Percentiles rank a stretch among this genome's conserved stretches.
Conservation (phyloP, 2,113 vertebrate species). For the Felis chaus region DNA sequence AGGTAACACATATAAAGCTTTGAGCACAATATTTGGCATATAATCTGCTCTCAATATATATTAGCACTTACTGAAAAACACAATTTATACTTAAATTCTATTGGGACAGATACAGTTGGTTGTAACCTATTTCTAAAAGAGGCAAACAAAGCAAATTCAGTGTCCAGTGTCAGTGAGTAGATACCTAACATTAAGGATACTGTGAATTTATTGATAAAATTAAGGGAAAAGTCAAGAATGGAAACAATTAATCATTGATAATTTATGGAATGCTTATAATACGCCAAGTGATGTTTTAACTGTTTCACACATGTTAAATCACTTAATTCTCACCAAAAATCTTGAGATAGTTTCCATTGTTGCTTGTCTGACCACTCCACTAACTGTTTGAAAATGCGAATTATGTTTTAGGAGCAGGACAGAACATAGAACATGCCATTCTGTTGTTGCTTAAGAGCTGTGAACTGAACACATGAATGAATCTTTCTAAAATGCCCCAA, state of each 20-base stretch:
- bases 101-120: neutral
- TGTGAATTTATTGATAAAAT: neutral
- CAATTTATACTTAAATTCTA: neutral
- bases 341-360: neutral
- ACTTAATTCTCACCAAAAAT: neutral
- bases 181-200: neutral
- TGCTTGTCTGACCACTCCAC: neutral
- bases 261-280: neutral
- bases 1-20: neutral
- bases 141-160: neutral
- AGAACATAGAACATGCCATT: neutral
- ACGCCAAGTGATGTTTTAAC: neutral
- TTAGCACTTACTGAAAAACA: neutral
- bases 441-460: neutral
- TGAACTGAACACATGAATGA: neutral
- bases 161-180: neutral
- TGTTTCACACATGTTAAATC: neutral
- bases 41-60: neutral
- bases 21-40: neutral
- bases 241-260: neutral
- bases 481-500: neutral
- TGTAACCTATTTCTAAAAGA: neutral
- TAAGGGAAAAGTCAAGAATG: neutral
- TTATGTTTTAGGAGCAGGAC: neutral
- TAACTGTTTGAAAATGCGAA: neutral